These are phyloP conservation scores for Anguilla megastoma DNA, from an alignment of 2,797 vertebrate genomes.

Conservation along the genomic window DNA sequence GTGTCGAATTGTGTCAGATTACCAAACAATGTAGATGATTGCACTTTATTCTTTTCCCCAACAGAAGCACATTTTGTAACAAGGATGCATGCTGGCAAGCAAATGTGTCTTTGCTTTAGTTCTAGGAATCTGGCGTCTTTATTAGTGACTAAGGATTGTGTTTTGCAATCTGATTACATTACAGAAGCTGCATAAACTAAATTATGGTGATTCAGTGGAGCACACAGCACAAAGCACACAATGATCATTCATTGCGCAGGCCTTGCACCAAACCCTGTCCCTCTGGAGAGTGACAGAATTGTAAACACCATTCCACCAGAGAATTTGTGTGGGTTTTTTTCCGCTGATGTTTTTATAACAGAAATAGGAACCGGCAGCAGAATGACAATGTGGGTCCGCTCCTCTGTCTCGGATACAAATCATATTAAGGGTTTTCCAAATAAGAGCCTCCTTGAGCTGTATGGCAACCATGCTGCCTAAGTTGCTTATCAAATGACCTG, in stretches of 20 bases:
- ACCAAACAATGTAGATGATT: neutral
- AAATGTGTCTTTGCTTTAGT: neutral
- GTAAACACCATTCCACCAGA: neutral
- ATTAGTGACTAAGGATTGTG: neutral
- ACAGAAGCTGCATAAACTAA: neutral
- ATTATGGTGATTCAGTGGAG: neutral
- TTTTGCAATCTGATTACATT: constrained; percentile 5
- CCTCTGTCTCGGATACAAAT: neutral
- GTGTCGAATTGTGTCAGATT: too few species aligned
- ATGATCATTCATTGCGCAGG: neutral
- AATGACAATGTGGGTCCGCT: neutral
- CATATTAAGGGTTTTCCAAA: neutral
- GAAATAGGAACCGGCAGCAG: neutral
- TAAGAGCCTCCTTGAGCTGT: neutral
- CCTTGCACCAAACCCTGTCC: neutral
- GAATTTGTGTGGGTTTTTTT: neutral
- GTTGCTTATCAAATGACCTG: neutral
- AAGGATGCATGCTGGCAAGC: neutral
- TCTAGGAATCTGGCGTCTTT: constrained; percentile 4
- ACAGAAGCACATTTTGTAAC: neutral
- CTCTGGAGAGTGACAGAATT: neutral
- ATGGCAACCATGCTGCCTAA: neutral
- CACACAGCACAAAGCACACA: neutral
- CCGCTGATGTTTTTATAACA: neutral
- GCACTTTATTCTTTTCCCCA: neutral